These are phyloP conservation scores for Eudasyphora cyanicolor DNA, from an alignment of 2,888 invertebrate genomes.

Conservation along the genomic window DNA sequence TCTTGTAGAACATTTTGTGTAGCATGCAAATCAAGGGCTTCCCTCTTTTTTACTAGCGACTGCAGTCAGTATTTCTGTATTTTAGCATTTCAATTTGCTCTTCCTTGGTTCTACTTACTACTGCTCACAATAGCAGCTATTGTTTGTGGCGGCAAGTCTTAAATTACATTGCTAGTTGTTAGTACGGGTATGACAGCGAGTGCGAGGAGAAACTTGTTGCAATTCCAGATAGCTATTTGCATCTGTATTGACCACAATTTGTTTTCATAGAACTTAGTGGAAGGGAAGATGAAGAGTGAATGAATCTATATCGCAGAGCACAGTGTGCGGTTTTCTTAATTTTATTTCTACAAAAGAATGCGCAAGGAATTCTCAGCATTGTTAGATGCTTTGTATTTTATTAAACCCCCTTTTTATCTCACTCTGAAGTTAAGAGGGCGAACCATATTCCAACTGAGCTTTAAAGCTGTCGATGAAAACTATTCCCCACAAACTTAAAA, in stretches of 20 bases:
- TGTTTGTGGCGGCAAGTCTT: slow-evolving; percentile 24
- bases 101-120: too few species aligned
- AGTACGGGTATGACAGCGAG: too few species aligned
- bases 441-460: too few species aligned
- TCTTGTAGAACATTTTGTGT: neutral
- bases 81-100: neutral
- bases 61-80: neutral
- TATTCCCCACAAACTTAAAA: too few species aligned
- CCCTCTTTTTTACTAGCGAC: slow-evolving; percentile 13
- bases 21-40: slow-evolving; percentile 64
- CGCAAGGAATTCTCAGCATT: too few species aligned
- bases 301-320: neutral
- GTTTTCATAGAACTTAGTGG: neutral
- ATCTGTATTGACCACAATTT: slow-evolving; percentile 52
- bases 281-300: neutral
- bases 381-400: too few species aligned
- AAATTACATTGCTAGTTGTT: slow-evolving; percentile 47
- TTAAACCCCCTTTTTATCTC: too few species aligned
- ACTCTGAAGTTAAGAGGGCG: too few species aligned
- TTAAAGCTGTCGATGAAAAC: too few species aligned
- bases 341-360: too few species aligned
- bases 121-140: too few species aligned
- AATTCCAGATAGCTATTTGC: slow-evolving; percentile 8
- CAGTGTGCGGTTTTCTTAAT: too few species aligned
- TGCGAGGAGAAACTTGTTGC: slow-evolving; percentile 47